Evolutionary conservation across 2,113 vertebrate species (phyloP), one percentile per base, ranked within the genome.

Genomic region (Dendropsophus ebraccatus): DNA sequence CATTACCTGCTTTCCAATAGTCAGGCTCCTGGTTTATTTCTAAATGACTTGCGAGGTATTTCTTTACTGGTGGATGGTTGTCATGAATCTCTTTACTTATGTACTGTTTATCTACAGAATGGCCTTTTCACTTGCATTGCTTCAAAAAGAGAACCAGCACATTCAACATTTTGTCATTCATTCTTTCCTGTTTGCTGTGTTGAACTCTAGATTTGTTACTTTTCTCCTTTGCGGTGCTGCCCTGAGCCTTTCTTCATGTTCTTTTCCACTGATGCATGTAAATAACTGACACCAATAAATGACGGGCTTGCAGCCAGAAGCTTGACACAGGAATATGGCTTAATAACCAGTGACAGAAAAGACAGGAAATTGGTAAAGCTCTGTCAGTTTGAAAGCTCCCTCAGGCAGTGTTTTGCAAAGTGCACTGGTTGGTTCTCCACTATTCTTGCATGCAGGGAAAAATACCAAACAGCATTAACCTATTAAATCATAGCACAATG

Each of bases 261-360:
- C 83, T 35, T 84, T 84, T 77, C 74, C 83, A 84, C 73, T 84
- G 83, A 84, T 76, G 83, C 84, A 80, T 80, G 76, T 86, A 80
- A 86, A 72, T 86, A 79, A 86, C 76, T 86, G 76, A 86, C 84
- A 86, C 84, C 75, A 86, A 80, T 80, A 79, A 86, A 86, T 86
- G 76, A 80, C 73, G 58, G 83, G 83, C 83, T 77, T 74, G 83
- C 83, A 84, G 83, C 73, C 83, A 84, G 83, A 75, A 76, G 73
- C 58, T 52, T 84, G 83, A 84, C 84, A 86, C 47, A 86, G 70
- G 75, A 86, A 86, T 80, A 79, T 86, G 84, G 84, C 76, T 86
- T 80, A 86, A 86, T 86, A 79, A 86, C 76, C 52, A 50, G 45
- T 79, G 76, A 86, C 84, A 86, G 76, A 67, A 79, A 52, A 86